phyloP scores from a whole-genome alignment of 2,113 vertebrate genomes.

The Anolis sagrei region DNA sequence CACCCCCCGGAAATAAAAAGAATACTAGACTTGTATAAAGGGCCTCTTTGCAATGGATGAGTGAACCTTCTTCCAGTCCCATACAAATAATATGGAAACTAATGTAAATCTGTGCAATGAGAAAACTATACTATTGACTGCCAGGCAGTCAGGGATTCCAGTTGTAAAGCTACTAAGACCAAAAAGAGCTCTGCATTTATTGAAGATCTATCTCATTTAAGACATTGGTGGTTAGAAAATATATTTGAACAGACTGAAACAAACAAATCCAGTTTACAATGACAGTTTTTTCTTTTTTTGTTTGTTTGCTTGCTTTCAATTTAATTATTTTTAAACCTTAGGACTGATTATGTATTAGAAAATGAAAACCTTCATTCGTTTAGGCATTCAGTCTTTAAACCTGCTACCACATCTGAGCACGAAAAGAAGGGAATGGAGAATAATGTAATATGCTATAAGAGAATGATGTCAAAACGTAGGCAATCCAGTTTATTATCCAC shows the following conservation, averaged over 20 bases:
- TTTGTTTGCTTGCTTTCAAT: too few species aligned
- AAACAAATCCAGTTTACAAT: neutral
- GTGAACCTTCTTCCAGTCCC: neutral
- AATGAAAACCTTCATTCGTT: neutral
- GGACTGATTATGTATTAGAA: neutral
- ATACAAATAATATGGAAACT: constrained; percentile 42
- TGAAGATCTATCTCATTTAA: constrained; percentile 22
- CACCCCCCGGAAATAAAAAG: neutral
- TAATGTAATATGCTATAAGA: neutral
- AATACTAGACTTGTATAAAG: constrained; percentile 32
- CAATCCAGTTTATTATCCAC: neutral
- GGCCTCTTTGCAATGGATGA: neutral
- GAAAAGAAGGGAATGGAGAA: neutral
- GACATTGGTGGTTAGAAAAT: neutral
- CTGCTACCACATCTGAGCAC: neutral
- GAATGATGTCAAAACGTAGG: neutral
- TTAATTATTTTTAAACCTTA: neutral
- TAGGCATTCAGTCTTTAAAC: neutral
- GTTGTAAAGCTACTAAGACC: neutral
- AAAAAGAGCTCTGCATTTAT: constrained; percentile 2
- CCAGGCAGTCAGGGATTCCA: constrained; percentile 6
- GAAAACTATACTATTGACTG: constrained; percentile 27
- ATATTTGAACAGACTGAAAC: neutral
- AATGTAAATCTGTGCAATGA: constrained; percentile 39
- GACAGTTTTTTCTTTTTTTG: neutral